Percentiles rank a stretch among this genome's conserved stretches.
phyloP scores from a whole-genome alignment of 1,140 invertebrate species.

The Sitobion miscanthi region DNA sequence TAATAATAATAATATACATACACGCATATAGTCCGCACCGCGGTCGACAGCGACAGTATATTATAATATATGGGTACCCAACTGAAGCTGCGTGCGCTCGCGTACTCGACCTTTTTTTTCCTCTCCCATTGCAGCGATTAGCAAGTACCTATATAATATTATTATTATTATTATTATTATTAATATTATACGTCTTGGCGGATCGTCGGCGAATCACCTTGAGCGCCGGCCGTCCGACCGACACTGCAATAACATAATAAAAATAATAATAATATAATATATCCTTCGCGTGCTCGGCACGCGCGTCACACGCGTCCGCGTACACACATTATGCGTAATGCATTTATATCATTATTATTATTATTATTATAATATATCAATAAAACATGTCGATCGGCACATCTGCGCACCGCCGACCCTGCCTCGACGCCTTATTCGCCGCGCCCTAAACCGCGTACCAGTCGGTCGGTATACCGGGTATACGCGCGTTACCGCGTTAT shows the following conservation, averaged over 20 bases:
- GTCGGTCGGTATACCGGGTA: too few species aligned
- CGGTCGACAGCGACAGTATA: neutral
- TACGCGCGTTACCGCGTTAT: too few species aligned
- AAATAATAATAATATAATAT: conserved; percentile 9
- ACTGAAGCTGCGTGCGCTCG: neutral
- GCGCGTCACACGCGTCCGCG: neutral
- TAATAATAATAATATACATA: neutral
- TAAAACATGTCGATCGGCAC: neutral
- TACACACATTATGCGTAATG: neutral
- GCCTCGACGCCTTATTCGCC: too few species aligned
- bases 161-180: too few species aligned
- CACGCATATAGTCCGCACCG: neutral
- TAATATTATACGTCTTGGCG: neutral
- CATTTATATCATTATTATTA: neutral
- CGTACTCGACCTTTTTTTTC: neutral
- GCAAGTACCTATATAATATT: neutral
- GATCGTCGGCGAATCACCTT: neutral
- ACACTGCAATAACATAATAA: conserved; percentile 1
- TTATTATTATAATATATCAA: neutral
- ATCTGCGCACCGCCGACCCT: neutral
- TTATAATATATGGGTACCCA: neutral
- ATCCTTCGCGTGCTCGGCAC: conserved; percentile 26
- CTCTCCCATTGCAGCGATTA: neutral
- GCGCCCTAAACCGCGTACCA: too few species aligned
- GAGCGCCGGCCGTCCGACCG: neutral